Conservation (phyloP, 92 coral and sea anemone genomes). For the Porites divaricata region DNA sequence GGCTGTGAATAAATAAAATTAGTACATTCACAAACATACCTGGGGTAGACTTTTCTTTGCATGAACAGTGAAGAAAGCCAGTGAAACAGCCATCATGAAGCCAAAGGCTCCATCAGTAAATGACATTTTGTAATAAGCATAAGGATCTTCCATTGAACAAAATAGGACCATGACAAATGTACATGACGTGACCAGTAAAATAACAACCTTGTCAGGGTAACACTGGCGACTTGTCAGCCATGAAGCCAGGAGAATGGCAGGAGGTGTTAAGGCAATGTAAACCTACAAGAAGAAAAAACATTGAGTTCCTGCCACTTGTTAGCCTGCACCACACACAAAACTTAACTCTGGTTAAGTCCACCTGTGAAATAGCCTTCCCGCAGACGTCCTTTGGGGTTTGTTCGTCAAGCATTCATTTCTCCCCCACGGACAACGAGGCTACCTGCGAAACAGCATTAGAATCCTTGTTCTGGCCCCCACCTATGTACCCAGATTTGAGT, state of each 20-base stretch:
- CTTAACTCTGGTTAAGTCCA: too few relatives aligned
- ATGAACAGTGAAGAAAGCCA: conserved; percentile 39
- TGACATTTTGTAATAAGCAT: conserved; percentile 38
- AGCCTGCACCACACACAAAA: too few relatives aligned
- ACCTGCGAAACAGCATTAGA: too few relatives aligned
- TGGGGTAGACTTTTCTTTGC: conserved; percentile 34
- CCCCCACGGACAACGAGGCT: too few relatives aligned
- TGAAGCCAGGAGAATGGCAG: conserved; percentile 24
- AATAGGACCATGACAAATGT: conserved; percentile 42
- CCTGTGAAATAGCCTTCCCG: too few relatives aligned
- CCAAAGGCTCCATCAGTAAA: conserved; percentile 44
- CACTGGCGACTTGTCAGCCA: conserved; percentile 30
- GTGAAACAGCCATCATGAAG: conserved; percentile 20
- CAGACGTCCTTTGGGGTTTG: too few relatives aligned
- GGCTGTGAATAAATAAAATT: too few relatives aligned
- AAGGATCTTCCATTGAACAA: conserved; percentile 48
- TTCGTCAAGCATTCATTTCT: too few relatives aligned
- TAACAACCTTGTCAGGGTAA: conserved; percentile 36
- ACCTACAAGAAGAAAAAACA: conserved; percentile 11
- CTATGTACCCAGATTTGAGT: too few relatives aligned
- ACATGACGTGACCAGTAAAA: conserved; percentile 23
- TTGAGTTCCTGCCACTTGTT: neutral
- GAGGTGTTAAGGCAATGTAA: conserved; percentile 4
- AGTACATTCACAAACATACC: conserved; percentile 3
- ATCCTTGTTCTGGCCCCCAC: too few relatives aligned